phyloP scores from a whole-genome alignment of 2,888 invertebrate species.

The Nomada flava region DNA sequence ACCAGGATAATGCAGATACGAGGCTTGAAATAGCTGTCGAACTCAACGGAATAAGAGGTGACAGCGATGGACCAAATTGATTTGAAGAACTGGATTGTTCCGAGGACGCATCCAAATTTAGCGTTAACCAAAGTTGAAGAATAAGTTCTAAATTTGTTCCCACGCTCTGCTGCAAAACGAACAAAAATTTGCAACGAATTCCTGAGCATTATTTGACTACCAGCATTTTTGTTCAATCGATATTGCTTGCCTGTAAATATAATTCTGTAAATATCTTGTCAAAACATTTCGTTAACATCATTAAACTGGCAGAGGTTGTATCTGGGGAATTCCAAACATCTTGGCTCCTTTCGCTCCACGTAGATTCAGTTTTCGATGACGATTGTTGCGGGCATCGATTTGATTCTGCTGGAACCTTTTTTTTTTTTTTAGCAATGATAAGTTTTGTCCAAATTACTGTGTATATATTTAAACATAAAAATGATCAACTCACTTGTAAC shows the following conservation, averaged over 20 bases:
- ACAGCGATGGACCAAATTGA: conserved; percentile 86
- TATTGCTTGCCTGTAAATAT: conserved; percentile 84
- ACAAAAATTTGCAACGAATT: background rate
- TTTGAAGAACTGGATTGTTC: conserved; percentile 79
- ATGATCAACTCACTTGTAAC: conserved; percentile 83
- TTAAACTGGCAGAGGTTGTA: conserved; percentile 78
- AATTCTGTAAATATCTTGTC: conserved; percentile 89
- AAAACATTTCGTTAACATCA: conserved; percentile 90
- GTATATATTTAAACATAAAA: conserved; percentile 44
- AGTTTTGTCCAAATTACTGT: background rate
- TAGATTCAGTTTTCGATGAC: conserved; percentile 53
- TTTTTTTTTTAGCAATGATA: conserved; percentile 4
- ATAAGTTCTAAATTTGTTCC: conserved; percentile 92
- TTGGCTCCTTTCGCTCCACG: conserved; percentile 73
- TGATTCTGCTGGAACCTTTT: conserved; percentile 62
- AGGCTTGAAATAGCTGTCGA: conserved; percentile 88
- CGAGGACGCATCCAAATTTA: conserved; percentile 88
- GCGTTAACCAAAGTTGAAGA: conserved; percentile 93
- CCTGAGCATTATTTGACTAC: background rate
- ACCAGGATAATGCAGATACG: conserved; percentile 88
- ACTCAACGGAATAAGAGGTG: conserved; percentile 88
- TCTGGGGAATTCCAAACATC: conserved; percentile 77
- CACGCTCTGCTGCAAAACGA: conserved; percentile 20
- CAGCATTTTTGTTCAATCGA: background rate
- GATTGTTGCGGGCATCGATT: conserved; percentile 57